Evolutionary conservation across 2,113 vertebrate genomes (phyloP).

Genomic region (Eulacestoma nigropectus): DNA sequence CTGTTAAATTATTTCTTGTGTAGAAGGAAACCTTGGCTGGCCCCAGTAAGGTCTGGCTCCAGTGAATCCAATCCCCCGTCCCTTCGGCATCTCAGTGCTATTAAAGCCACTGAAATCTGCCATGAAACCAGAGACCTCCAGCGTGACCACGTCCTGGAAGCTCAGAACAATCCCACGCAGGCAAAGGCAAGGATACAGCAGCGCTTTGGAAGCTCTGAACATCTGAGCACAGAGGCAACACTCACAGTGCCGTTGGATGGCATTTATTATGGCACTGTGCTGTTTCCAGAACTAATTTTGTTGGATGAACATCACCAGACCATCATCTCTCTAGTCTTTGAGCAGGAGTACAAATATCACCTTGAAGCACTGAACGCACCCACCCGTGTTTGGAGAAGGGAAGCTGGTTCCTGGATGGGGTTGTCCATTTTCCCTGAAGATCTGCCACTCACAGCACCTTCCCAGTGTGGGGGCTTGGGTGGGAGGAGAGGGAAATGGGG

Average conservation of each 20-base stretch:
- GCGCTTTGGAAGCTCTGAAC: fast-evolving
- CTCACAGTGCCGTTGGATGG: fast-evolving
- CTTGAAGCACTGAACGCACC: fast-evolving
- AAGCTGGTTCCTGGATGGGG: not conserved
- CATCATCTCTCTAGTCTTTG: too few relatives aligned
- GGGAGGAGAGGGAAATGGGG: not conserved
- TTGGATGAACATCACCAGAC: not conserved
- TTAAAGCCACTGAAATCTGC: not conserved
- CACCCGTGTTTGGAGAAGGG: not conserved
- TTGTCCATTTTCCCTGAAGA: fast-evolving
- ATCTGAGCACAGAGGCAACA: fast-evolving
- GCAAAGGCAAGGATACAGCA: not conserved
- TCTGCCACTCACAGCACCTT: fast-evolving
- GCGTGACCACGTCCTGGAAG: fast-evolving
- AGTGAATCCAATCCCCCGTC: fast-evolving
- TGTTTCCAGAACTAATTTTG: not conserved
- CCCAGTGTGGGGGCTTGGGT: fast-evolving
- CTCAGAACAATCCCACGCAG: fast-evolving
- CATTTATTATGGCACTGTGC: fast-evolving
- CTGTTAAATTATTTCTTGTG: not conserved
- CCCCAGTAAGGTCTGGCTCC: not conserved
- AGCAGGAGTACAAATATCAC: not conserved
- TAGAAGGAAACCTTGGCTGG: not conserved
- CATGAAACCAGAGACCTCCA: not conserved
- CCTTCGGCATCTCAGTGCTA: not conserved